These are phyloP conservation scores for Parelbella ahira DNA, from an alignment of 2,888 invertebrate genomes.

Conservation along the genomic window DNA sequence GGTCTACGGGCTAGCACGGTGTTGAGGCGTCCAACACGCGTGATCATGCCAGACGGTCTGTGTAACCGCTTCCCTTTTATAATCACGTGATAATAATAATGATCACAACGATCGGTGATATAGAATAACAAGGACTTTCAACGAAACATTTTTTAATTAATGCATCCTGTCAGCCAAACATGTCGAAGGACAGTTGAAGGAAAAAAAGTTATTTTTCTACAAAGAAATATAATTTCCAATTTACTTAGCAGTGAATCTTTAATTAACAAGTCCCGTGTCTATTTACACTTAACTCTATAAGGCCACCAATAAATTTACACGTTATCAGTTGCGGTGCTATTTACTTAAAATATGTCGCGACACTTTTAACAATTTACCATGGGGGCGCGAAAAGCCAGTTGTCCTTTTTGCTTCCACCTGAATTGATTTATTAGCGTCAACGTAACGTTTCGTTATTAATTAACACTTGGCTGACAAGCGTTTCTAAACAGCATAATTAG, in stretches of 20 bases:
- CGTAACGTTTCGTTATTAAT: constrained; percentile 46
- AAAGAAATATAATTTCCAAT: too few relatives aligned
- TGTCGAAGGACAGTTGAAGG: too few relatives aligned
- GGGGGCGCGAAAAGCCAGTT: constrained; percentile 28
- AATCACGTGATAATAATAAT: too few relatives aligned
- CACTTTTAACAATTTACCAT: constrained; percentile 31
- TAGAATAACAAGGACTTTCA: too few relatives aligned
- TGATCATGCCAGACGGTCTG: not conserved
- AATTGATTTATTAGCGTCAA: constrained; percentile 55
- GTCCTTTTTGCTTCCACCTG: constrained; percentile 20
- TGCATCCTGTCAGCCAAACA: too few relatives aligned
- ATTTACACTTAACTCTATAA: constrained; percentile 20
- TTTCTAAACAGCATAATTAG: constrained; percentile 9
- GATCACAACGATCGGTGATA: too few relatives aligned
- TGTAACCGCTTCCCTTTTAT: too few relatives aligned
- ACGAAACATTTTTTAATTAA: too few relatives aligned
- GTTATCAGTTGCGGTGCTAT: constrained; percentile 7
- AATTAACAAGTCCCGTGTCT: constrained; percentile 7
- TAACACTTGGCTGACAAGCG: constrained; percentile 52
- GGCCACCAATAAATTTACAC: constrained; percentile 23
- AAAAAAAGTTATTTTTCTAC: too few relatives aligned
- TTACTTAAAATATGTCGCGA: constrained; percentile 26
- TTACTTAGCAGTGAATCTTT: too few relatives aligned
- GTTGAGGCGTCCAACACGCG: constrained; percentile 8
- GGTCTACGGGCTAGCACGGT: constrained; percentile 33